Evolutionary conservation across 2,113 vertebrate species (phyloP).

Genomic region (Eira barbara): DNA sequence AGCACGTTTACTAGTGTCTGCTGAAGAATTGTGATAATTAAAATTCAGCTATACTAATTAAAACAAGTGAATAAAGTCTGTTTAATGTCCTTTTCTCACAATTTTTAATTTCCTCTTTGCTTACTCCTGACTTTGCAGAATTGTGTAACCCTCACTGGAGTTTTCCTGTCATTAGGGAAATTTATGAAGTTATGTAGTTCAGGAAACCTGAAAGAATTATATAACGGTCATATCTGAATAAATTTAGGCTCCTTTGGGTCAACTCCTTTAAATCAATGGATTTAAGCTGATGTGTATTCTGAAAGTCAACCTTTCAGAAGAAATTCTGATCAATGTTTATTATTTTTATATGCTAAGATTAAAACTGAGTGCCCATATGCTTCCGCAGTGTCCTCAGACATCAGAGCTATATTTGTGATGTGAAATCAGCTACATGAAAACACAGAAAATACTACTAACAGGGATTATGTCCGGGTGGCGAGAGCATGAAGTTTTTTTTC

Average conservation of each 20-base stretch:
- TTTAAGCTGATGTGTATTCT: constrained; percentile 1
- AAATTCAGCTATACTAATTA: constrained; percentile 72
- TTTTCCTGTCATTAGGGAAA: constrained; percentile 46
- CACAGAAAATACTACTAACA: not conserved
- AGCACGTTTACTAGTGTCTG: constrained; percentile 60
- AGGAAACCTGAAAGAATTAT: constrained; percentile 1
- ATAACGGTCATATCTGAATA: not conserved
- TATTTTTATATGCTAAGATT: not conserved
- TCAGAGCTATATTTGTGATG: not conserved
- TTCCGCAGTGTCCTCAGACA: not conserved
- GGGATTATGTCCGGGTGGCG: not conserved
- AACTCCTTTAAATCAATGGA: not conserved
- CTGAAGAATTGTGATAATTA: constrained; percentile 71
- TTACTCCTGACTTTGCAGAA: constrained; percentile 58
- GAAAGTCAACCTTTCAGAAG: not conserved
- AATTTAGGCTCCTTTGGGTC: not conserved
- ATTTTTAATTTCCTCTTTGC: constrained; percentile 67
- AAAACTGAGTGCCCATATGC: not conserved
- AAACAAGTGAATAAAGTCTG: constrained; percentile 64
- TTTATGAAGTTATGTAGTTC: not conserved
- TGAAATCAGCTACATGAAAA: constrained; percentile 20
- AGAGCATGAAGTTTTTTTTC: not conserved
- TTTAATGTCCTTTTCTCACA: constrained; percentile 52
- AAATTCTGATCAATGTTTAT: not conserved
- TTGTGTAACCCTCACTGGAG: constrained; percentile 50